Evolutionary conservation across 2,113 vertebrate species (phyloP), one percentile per base, ranked within the genome.

Genomic region (Vulpes lagopus): DNA sequence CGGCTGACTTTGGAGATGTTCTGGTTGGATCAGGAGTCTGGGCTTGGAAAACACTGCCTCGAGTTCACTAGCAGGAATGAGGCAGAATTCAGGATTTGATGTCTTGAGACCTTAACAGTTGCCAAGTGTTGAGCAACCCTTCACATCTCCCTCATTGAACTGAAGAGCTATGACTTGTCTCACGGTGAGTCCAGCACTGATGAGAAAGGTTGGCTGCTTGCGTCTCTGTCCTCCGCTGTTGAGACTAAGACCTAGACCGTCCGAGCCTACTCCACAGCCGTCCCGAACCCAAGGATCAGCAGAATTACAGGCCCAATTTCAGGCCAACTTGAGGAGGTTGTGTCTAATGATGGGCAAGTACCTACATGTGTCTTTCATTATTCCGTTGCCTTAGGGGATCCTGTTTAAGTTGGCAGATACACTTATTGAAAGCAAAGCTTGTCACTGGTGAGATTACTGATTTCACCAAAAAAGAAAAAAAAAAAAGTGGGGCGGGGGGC

Each of bases 401-500:
- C 97, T 99, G 98, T 99, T 99, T 99, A 98, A 99, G 98, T 99
- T 99, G 99, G 99, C 99, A 99, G 98, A 99, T 99, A 95, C 97
- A 96, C 98, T 99, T 99, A 98, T 69, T 99, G 98, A 98, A 99
- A 99, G 98, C 97, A 97, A 98, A 98, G 98, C 97, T 98, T 98
- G 99, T 99, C 98, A 96, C 98, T 98, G 98, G 98, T 98, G 97
- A 98, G 98, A 99, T 99, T 99, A 99, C 98, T 98, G 97, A 97
- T 98, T 98, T 94, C 95, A 97, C 96, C n/a, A 94, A 97, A 85
- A 91, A 91, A n/a, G 25, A 35, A 35, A 94, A 97, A 89, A 88
- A 90, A 19, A 38, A 8, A 32, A 79, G 95, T 89, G 53, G 65
- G 1, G 76, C 14, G 78, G 43, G 43, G 43, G 43, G 43, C 5